phyloP scores from a whole-genome alignment of 2,113 vertebrate species.

The Anhinga rufa region DNA sequence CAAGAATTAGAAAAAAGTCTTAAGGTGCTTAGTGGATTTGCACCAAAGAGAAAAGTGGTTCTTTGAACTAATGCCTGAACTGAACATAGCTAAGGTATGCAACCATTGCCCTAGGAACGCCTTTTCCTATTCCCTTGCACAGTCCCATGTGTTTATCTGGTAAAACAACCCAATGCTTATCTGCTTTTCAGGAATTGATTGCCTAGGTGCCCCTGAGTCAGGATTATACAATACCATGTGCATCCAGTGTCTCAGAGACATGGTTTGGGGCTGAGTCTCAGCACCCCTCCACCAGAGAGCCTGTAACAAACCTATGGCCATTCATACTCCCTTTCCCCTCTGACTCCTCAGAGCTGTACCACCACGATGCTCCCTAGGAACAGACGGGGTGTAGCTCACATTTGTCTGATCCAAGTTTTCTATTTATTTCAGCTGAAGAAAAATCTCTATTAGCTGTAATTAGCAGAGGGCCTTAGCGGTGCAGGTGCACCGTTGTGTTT shows the following conservation, averaged over 20 bases:
- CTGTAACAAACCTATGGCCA: background rate
- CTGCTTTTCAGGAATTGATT: background rate
- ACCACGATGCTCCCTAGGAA: background rate
- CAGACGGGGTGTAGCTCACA: background rate
- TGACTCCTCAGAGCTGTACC: background rate
- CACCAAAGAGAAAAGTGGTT: background rate
- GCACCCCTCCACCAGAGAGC: background rate
- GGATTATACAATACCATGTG: background rate
- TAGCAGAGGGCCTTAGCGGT: background rate
- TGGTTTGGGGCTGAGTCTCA: background rate
- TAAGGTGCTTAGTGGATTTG: background rate
- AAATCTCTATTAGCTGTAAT: background rate
- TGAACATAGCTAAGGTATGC: background rate
- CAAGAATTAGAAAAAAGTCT: background rate
- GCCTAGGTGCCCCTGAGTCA: background rate
- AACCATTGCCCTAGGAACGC: background rate
- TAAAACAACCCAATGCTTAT: background rate
- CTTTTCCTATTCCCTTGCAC: background rate
- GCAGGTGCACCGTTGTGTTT: background rate
- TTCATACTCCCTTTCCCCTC: background rate
- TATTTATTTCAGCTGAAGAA: background rate
- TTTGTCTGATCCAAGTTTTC: background rate
- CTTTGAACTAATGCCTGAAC: background rate
- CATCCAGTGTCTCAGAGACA: background rate
- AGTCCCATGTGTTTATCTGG: background rate